These are phyloP conservation scores for Eptesicus fuscus DNA, from an alignment of 2,113 vertebrate genomes.

Conservation along the genomic window DNA sequence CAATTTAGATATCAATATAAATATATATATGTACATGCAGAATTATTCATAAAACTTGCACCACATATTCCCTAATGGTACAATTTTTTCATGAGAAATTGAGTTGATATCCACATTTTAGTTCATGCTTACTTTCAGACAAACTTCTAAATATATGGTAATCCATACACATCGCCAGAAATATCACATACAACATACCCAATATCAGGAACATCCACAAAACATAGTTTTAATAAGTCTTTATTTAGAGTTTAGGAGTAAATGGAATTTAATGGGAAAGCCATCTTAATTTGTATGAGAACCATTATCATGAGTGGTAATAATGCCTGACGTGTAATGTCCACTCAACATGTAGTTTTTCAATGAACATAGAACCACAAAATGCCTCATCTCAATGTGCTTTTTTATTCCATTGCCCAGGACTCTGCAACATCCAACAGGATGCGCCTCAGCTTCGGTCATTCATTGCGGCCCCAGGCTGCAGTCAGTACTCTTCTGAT, in stretches of 20 bases:
- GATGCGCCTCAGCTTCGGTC: no score
- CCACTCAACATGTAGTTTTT: background rate
- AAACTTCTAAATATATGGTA: no score
- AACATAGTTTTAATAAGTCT: background rate
- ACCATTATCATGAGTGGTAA: background rate
- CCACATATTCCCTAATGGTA: background rate
- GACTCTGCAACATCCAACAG: no score
- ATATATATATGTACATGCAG: background rate
- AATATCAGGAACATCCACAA: background rate
- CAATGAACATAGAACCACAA: no score
- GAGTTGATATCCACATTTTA: background rate
- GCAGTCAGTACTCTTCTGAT: no score
- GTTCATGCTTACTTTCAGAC: background rate
- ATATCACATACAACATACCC: no score
- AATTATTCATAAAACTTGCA: background rate
- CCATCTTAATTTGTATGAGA: background rate
- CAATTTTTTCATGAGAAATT: background rate
- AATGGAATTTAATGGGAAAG: background rate
- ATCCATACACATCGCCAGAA: no score
- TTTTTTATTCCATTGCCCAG: no score
- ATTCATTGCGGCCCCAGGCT: no score
- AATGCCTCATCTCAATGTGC: no score
- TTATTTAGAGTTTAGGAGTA: background rate
- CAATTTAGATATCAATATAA: background rate
- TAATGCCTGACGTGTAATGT: background rate